phyloP scores from a whole-genome alignment of 2,113 vertebrate species.

The Anthoscopus minutus region DNA sequence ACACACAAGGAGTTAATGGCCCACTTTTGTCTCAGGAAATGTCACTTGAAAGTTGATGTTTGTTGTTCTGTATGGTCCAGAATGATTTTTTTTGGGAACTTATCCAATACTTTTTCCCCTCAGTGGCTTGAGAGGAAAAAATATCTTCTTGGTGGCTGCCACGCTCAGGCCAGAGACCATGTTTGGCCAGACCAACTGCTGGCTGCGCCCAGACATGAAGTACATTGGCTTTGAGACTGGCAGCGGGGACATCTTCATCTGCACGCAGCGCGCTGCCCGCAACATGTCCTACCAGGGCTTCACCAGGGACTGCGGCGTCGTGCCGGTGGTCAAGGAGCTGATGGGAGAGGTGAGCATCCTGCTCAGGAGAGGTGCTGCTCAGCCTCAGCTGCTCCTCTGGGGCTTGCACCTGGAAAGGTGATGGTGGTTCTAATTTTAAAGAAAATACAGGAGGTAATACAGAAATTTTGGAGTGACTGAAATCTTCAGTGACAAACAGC shows the following conservation, averaged over 20 bases:
- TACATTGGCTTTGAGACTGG: conserved; percentile 88
- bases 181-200: conserved; percentile 99
- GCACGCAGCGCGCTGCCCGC: conserved; percentile 84
- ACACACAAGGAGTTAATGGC: neutral
- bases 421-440: neutral
- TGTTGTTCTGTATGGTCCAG: neutral
- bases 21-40: neutral
- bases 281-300: conserved; percentile 98
- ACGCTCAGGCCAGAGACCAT: conserved; percentile 96
- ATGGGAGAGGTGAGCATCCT: conserved; percentile 84
- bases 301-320: conserved; percentile 83
- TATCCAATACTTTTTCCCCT: neutral
- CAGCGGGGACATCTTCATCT: conserved; percentile 85
- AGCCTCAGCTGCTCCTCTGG: neutral
- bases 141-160: conserved; percentile 91
- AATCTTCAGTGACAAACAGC: neutral
- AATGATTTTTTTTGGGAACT: neutral
- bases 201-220: conserved; percentile 92
- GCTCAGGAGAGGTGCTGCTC: neutral
- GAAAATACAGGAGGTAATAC: neutral
- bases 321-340: conserved; percentile 88
- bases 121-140: conserved; percentile 88
- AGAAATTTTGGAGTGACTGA: too few species aligned
- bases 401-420: rapidly evolving
- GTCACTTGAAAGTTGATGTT: neutral